Base-by-base conservation (phyloP, 2,113 vertebrate species). In the Oreocharis arfaki region DNA sequence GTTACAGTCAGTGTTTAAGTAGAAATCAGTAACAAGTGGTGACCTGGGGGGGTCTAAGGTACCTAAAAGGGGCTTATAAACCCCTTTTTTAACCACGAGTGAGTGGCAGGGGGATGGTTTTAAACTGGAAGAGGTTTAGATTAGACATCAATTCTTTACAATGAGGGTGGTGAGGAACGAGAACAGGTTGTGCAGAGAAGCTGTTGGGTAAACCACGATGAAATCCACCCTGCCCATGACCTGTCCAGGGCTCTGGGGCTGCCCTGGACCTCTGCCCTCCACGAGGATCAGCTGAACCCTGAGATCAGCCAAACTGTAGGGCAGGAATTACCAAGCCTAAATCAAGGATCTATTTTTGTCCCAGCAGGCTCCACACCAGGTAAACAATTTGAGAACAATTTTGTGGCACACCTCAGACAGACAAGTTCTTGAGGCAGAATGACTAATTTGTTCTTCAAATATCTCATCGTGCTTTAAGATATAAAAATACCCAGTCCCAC, bases 361-460 rank as follows among this genome's bases (percentile, higher is more conserved):
- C 39, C 63, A 56, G 86, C 71, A 93, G 89, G 68, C 89, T 87
- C 75, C 84, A 76, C 46, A 93, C 28, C 96, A 96, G 95, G 93
- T 97, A 97, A 96, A 96, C 95, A 95, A 82, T 81, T 94, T 87
- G 90, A 96, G 89, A 96, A 80, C 95, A 94, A 21, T 87, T 95
- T 95, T 96, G 94, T 96, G 96, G 96, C 90, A 35, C 44, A 76
- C 96, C 96, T 96, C 97, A 96, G 93, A 94, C 90, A 92, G 91
- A 89, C 70, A 68, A 91, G 47, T 69, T 96, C 86, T 96, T 96
- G 96, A 95, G 91, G 92, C 52, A 94, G 82, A 77, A 44, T 97
- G 97, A 97, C 95, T 95, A 93, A 96, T 95, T 93, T 97, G 84
- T 95, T 96, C 93, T 97, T 95, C 90, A 97, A 97, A 96, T 97